Evolutionary conservation across 2,888 invertebrate species (phyloP), one percentile per base, ranked within the genome.

Genomic region (Schizotus pectinicornis): DNA sequence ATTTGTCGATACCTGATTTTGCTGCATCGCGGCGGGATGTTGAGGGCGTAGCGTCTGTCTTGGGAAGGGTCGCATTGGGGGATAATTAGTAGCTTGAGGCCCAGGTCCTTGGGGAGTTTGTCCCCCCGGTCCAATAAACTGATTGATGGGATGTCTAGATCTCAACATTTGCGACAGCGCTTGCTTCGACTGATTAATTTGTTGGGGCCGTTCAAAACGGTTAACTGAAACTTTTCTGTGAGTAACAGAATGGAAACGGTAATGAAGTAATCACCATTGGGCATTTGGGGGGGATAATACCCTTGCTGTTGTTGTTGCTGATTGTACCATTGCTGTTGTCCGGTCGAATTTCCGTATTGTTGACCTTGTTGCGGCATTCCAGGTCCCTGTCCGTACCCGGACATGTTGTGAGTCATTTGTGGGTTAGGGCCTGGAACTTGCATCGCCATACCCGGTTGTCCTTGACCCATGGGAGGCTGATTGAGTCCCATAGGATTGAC

Each of bases 101-200:
- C 74, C 64, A 60, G 75, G 67, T 73, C 79, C 61, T 77, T 80
- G 55, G 76, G 78, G 54, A 46, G 67, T 71, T 49, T 67, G 69
- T 49, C 51, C 59, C n/a, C 55, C 55, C 8, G 55, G 55, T 63
- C 76, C 66, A 74, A 80, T 74, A 70, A 79, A 76, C 49, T 74
- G 74, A 42, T 84, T 84, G 64, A 83, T 83, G 71, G 82, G 80
- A 64, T 90, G 84, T 3, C 94, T 84, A 70, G 89, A 87, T 0
- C 92, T 84, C 50, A 95, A 80, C 92, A 95, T 92, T 72, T 92
- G 89, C 47, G 91, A 91, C 35, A 95, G 81, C 0, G 94, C 94
- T 75, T 92, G 92, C 73, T 95, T 94, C 3, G 91, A 90, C 67
- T 89, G 90, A 75, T 89, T 89, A 67, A 90, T 79, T 49, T 78